Conservation (phyloP, 30 jellyfish, hydroid and myxozoan genomes). For the Morbakka virulenta region DNA sequence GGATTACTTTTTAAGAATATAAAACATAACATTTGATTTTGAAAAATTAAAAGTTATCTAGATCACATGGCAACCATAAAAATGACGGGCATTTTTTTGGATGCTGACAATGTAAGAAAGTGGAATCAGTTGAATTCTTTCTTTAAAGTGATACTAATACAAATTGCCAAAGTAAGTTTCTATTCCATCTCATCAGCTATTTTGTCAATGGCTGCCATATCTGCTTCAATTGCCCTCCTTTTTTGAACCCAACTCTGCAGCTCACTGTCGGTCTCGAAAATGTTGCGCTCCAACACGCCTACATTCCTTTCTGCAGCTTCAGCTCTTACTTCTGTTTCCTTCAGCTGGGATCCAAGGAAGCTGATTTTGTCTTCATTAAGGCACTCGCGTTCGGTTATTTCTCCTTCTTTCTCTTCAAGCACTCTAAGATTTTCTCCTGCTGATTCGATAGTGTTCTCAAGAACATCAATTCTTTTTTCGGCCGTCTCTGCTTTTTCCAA, state of each 20-base stretch:
- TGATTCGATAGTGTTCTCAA: constrained; percentile 71
- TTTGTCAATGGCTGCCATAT: constrained; percentile 54
- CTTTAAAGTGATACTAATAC: no score
- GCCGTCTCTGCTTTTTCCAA: constrained; percentile 45
- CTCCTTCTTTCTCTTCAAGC: constrained; percentile 83
- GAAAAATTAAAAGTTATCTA: no score
- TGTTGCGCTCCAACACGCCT: constrained; percentile 63
- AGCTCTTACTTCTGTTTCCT: constrained; percentile 83
- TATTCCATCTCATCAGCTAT: no score
- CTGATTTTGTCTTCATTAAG: constrained; percentile 75
- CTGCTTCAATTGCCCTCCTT: constrained; percentile 62
- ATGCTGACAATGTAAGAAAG: no score
- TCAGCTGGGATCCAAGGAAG: constrained; percentile 71
- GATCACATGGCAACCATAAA: no score
- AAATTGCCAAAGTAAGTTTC: no score
- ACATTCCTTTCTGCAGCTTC: constrained; percentile 90
- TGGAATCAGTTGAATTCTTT: no score
- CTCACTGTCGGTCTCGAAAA: constrained; percentile 65
- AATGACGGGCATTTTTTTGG: no score
- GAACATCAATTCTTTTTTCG: constrained; percentile 63
- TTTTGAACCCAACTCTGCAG: constrained; percentile 60
- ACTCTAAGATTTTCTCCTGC: constrained; percentile 67
- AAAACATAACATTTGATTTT: no score
- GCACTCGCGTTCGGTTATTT: constrained; percentile 65
- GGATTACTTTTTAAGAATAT: no score